phyloP scores from a whole-genome alignment of 2,797 vertebrate species.

The Oophaga sylvatica region DNA sequence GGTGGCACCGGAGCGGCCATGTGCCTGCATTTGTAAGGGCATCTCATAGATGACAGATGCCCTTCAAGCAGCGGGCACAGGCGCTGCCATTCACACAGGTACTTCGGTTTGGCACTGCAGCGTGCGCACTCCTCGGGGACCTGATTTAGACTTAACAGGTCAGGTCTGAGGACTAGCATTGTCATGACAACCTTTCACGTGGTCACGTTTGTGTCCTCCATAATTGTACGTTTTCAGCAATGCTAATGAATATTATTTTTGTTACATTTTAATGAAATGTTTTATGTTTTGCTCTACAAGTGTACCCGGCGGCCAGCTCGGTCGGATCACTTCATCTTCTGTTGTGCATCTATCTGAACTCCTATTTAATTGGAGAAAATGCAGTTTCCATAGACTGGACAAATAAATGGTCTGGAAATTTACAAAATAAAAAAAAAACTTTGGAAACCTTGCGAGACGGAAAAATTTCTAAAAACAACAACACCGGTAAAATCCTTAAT shows the following conservation, averaged over 20 bases:
- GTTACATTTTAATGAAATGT: not conserved
- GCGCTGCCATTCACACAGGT: not conserved
- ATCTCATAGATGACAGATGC: not conserved
- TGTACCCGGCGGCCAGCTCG: not conserved
- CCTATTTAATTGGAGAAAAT: slow-evolving; percentile 6
- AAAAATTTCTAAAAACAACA: not conserved
- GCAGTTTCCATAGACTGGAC: not conserved
- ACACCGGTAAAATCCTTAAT: too few relatives aligned
- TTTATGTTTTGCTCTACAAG: not conserved
- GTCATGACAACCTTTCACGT: slow-evolving; percentile 4
- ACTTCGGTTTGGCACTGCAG: not conserved
- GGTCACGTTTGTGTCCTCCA: not conserved
- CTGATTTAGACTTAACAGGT: not conserved
- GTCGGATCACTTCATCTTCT: not conserved
- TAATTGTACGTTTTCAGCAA: slow-evolving; percentile 11
- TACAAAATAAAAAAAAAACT: not conserved
- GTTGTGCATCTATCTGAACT: slow-evolving; percentile 18
- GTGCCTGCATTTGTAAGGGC: not conserved
- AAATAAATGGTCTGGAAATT: not conserved
- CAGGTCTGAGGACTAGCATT: not conserved
- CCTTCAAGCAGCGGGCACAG: too few relatives aligned
- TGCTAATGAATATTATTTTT: slow-evolving; percentile 17
- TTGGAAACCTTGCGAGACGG: not conserved
- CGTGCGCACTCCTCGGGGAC: not conserved
- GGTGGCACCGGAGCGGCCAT: not conserved